phyloP scores from a whole-genome alignment of 1,140 invertebrate species.

The Trichomalopsis sarcophagae region DNA sequence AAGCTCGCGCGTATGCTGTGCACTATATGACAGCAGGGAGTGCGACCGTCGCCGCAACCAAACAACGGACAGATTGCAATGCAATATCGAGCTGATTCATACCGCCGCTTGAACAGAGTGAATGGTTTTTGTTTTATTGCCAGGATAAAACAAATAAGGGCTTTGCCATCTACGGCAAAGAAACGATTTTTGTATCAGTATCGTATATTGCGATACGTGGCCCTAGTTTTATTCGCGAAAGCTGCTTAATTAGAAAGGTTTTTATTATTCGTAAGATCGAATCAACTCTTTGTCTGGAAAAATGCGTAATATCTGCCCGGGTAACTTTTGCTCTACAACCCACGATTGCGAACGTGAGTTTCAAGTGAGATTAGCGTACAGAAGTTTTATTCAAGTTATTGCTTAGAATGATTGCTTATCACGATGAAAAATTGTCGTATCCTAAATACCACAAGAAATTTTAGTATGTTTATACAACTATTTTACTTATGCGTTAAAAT shows the following conservation, averaged over 20 bases:
- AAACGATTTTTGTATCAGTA: not conserved
- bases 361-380: not conserved
- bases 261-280: not conserved
- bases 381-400: not conserved
- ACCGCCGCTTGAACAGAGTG: not conserved
- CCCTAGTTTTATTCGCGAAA: not conserved
- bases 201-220: not conserved
- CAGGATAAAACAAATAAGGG: slow-evolving; percentile 37
- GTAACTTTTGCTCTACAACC: no score
- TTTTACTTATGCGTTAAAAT: no score
- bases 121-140: slow-evolving; percentile 34
- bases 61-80: not conserved
- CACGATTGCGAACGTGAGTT: not conserved
- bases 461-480: no score
- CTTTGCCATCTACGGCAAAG: slow-evolving; percentile 8
- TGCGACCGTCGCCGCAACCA: not conserved
- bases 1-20: not conserved
- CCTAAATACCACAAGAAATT: not conserved
- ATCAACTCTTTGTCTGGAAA: not conserved
- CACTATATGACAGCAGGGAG: no score
- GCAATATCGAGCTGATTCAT: slow-evolving; percentile 30
- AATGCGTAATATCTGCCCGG: not conserved
- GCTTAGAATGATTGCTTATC: not conserved
- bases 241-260: slow-evolving; percentile 21
- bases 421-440: not conserved